phyloP scores from a whole-genome alignment of 2,797 vertebrate species.

The Poecilia velifera region DNA sequence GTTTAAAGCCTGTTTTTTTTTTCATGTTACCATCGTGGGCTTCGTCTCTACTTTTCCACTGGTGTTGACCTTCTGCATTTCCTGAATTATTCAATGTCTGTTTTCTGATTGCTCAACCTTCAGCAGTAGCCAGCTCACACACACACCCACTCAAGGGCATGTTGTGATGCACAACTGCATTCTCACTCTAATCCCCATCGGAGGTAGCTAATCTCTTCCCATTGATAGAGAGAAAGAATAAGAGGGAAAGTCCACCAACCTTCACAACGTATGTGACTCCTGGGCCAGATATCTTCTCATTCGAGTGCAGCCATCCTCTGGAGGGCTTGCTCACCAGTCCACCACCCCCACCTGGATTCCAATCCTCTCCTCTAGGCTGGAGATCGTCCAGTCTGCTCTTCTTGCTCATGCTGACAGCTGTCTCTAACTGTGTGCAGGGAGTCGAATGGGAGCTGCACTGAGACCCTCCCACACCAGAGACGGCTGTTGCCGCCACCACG shows the following conservation, averaged over 20 bases:
- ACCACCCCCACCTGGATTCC: constrained; percentile 82
- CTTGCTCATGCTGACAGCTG: constrained; percentile 83
- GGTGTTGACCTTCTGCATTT: constrained; percentile 66
- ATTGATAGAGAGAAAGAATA: constrained; percentile 64
- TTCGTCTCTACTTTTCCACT: constrained; percentile 33
- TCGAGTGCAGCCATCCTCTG: constrained; percentile 90
- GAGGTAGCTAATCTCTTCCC: constrained; percentile 60
- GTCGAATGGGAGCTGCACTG: constrained; percentile 85
- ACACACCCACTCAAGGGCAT: constrained; percentile 72
- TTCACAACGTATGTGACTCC: constrained; percentile 97
- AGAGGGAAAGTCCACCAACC: constrained; percentile 84
- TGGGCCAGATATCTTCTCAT: constrained; percentile 95
- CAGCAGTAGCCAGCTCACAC: constrained; percentile 63
- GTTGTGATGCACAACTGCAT: constrained; percentile 59
- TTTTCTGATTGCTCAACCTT: constrained; percentile 64
- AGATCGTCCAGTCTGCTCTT: constrained; percentile 87
- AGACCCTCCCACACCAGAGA: constrained; percentile 76
- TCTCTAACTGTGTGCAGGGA: constrained; percentile 76
- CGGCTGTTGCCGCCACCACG: constrained; percentile 63
- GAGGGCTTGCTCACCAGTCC: constrained; percentile 88
- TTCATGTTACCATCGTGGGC: constrained; percentile 43
- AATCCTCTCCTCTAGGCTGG: constrained; percentile 84
- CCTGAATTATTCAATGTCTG: constrained; percentile 75
- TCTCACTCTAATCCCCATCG: constrained; percentile 28
- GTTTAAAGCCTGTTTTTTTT: constrained; percentile 49